Base-by-base conservation (phyloP, 92 coral and sea anemone genomes). In the Siderastrea siderea region DNA sequence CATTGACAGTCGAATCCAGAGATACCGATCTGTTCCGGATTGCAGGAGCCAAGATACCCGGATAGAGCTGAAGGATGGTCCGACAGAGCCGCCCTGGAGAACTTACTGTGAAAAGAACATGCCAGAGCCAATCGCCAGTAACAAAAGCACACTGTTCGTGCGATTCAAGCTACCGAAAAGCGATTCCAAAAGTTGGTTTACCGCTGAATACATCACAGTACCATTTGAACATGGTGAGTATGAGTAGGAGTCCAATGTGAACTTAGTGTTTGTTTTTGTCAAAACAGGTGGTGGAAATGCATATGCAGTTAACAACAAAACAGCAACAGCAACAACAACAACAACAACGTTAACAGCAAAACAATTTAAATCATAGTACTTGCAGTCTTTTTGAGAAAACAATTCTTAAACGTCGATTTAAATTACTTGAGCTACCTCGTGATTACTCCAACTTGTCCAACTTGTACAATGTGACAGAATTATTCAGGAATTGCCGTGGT, bases 221-320 rank as follows among this genome's bases (percentile, higher is more conserved):
- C 86, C 86, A 47, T 82, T 71, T 70, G 66, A 82, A 69, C 15
- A 48, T 8, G 45, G 78, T 52, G 47, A 74, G 86, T 82, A 52
- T 66, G 69, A 60, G 12, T 58, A 12, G 11, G 7, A 55, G 19
- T 6, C 13, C 19, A 13, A 49, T 50, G 2, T 3, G 9, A 12
- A 26, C 38, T 26, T 26, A 26, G 38, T 26, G 38, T 26, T 26
- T 26, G 38, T 26, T 26, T 26, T 26, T 26, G 38, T 26, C 38
- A 26, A 26, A 26, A 26, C 38, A 26, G 38, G 38, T 26, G 38
- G 38, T 26, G 38, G 38, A 26, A 26, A 26, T 26, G 38, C 38
- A 26, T 26, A 26, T 26, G 38, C 38, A 26, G 38, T 26, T 26
- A 26, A 26, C 38, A 26, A 26, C 38, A 26, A 26, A 26, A 26